These are phyloP conservation scores for Drosophila prolongata DNA, from an alignment of 2,888 invertebrate genomes.

Conservation along the genomic window DNA sequence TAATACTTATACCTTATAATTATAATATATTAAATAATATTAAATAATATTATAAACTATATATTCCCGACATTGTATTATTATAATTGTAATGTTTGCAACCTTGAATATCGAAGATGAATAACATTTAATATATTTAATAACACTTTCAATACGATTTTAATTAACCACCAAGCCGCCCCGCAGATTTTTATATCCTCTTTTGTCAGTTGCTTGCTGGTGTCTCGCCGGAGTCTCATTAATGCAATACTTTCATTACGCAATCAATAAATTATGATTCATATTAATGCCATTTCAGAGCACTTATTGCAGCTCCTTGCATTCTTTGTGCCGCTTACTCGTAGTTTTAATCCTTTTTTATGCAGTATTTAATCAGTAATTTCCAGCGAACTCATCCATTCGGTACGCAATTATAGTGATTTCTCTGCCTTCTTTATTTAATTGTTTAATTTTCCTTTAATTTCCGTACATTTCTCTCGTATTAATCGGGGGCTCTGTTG, in stretches of 20 bases:
- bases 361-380: slow-evolving; percentile 36
- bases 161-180: background rate
- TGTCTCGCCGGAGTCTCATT: slow-evolving; percentile 24
- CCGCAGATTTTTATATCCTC: background rate
- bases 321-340: background rate
- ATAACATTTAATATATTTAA: background rate
- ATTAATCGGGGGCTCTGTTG: slow-evolving; percentile 27
- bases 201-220: background rate
- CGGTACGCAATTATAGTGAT: slow-evolving; percentile 36
- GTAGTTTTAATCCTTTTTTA: slow-evolving; percentile 24
- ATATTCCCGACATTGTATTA: too few species aligned
- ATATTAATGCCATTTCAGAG: slow-evolving; percentile 31
- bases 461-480: slow-evolving; percentile 28
- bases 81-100: too few species aligned
- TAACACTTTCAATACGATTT: slow-evolving; percentile 1
- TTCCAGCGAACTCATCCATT: slow-evolving; percentile 16
- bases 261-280: slow-evolving; percentile 37
- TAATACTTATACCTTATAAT: too few species aligned
- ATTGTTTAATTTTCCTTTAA: slow-evolving; percentile 68
- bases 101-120: background rate
- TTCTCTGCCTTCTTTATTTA: slow-evolving; percentile 42
- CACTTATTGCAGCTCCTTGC: slow-evolving; percentile 33
- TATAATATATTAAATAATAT: too few species aligned
- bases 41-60: too few species aligned
- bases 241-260: slow-evolving; percentile 20